phyloP scores from a whole-genome alignment of 1,140 invertebrate genomes.

The Dinothrombium tinctorium region DNA sequence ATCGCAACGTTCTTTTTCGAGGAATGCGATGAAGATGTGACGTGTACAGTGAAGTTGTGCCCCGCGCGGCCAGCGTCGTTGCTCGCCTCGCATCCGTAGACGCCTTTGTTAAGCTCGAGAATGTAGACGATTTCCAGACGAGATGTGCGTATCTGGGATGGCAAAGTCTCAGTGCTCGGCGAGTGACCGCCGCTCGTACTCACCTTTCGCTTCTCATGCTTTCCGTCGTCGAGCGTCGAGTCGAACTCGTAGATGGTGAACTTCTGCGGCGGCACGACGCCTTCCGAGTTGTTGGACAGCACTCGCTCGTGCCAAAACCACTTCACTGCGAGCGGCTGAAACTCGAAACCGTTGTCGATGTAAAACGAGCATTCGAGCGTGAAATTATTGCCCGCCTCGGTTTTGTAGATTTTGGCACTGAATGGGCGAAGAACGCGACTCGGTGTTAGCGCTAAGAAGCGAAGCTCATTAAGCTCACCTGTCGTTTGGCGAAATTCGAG shows the following conservation, averaged over 20 bases:
- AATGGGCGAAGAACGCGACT: not conserved
- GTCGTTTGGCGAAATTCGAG: no score
- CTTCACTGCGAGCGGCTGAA: slow-evolving; percentile 4
- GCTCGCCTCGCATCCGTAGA: not conserved
- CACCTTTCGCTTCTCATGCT: not conserved
- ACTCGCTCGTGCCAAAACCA: slow-evolving; percentile 11
- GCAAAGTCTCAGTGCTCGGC: not conserved
- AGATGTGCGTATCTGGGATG: not conserved
- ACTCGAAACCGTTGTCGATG: not conserved
- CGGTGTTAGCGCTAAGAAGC: no score
- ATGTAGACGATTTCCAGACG: slow-evolving; percentile 2
- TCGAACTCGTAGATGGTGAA: slow-evolving; percentile 8
- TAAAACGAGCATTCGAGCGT: slow-evolving; percentile 1
- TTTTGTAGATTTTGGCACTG: not conserved
- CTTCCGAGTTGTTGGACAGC: slow-evolving; percentile 9
- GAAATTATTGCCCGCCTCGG: slow-evolving; percentile 1
- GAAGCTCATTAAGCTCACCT: no score
- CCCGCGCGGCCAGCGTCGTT: slow-evolving; percentile 1
- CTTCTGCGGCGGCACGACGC: slow-evolving; percentile 2
- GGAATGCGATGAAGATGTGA: not conserved
- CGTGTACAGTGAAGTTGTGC: slow-evolving; percentile 1
- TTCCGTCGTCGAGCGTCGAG: not conserved
- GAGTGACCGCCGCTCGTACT: no score
- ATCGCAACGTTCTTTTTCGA: not conserved
- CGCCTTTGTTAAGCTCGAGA: slow-evolving; percentile 2